Percentiles rank a stretch among this genome's conserved stretches.
Conservation (phyloP, 2,888 invertebrate species). For the Diadegma fenestrale region DNA sequence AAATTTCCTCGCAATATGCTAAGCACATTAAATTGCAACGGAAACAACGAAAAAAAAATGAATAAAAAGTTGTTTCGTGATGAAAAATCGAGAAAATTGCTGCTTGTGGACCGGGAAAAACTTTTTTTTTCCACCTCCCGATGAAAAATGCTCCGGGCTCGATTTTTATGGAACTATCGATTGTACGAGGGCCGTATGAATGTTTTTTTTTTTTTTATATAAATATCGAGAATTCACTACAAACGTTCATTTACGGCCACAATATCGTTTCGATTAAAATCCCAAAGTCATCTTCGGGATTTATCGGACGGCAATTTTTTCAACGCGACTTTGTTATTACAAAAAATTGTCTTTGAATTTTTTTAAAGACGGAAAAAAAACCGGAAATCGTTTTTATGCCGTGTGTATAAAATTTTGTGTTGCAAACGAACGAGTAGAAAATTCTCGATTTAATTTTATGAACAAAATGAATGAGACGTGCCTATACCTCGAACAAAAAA, state of each 20-base stretch:
- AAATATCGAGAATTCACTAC: not conserved
- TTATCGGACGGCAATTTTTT: not conserved
- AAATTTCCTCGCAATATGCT: constrained; percentile 33
- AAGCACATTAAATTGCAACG: not conserved
- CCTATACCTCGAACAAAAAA: constrained; percentile 50
- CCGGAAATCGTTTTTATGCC: not conserved
- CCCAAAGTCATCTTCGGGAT: not conserved
- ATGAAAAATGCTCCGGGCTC: constrained; percentile 29
- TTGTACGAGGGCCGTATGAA: constrained; percentile 7
- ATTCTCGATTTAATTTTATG: constrained; percentile 1
- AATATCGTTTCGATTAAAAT: not conserved
- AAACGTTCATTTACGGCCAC: not conserved
- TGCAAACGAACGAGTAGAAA: not conserved
- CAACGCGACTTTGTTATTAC: not conserved
- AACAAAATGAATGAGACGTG: constrained; percentile 29
- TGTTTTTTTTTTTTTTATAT: not conserved
- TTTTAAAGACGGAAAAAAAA: not conserved
- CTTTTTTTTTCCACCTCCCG: constrained; percentile 34
- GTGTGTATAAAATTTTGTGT: too few species aligned
- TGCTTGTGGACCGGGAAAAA: constrained; percentile 44
- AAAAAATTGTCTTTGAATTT: not conserved
- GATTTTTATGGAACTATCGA: constrained; percentile 48
- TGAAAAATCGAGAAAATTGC: constrained; percentile 60
- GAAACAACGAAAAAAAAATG: too few species aligned
- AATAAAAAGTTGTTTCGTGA: not conserved